Evolutionary conservation across 2,888 invertebrate species (phyloP).

Genomic region (Aricia artaxerxes): DNA sequence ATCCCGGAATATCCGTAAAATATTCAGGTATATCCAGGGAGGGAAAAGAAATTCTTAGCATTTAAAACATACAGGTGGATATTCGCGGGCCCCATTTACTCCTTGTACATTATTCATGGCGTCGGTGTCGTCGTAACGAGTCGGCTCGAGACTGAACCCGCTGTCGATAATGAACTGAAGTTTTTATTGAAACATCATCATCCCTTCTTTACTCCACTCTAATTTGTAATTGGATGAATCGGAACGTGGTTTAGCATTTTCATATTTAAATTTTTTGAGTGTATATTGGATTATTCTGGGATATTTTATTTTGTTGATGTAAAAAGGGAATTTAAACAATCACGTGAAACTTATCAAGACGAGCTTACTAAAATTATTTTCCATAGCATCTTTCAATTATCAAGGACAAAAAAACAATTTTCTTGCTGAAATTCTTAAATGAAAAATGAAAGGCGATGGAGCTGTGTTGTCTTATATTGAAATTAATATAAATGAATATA

Average conservation of each 20-base stretch:
- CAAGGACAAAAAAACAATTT: background rate
- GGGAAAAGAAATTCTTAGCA: constrained; percentile 61
- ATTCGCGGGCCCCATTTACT: constrained; percentile 67
- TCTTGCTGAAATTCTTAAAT: background rate
- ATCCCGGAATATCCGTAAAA: constrained; percentile 34
- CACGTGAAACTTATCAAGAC: background rate
- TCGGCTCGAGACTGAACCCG: constrained; percentile 62
- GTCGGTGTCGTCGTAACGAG: constrained; percentile 69
- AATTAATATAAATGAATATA: constrained; percentile 16
- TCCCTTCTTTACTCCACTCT: constrained; percentile 36
- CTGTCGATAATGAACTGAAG: constrained; percentile 63
- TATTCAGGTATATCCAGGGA: constrained; percentile 42
- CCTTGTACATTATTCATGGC: constrained; percentile 76
- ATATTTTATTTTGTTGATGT: too few relatives aligned
- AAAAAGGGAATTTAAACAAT: background rate
- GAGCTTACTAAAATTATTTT: background rate
- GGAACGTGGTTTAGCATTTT: background rate
- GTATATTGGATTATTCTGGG: too few relatives aligned
- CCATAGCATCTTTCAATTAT: background rate
- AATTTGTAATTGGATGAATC: constrained; percentile 8
- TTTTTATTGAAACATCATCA: constrained; percentile 44
- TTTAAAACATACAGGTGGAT: constrained; percentile 72
- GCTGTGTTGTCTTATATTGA: background rate
- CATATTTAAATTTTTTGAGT: background rate
- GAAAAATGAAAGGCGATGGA: background rate